Evolutionary conservation across 2,888 invertebrate species (phyloP), one percentile per base, ranked within the genome.

Genomic region (Hyalella azteca): DNA sequence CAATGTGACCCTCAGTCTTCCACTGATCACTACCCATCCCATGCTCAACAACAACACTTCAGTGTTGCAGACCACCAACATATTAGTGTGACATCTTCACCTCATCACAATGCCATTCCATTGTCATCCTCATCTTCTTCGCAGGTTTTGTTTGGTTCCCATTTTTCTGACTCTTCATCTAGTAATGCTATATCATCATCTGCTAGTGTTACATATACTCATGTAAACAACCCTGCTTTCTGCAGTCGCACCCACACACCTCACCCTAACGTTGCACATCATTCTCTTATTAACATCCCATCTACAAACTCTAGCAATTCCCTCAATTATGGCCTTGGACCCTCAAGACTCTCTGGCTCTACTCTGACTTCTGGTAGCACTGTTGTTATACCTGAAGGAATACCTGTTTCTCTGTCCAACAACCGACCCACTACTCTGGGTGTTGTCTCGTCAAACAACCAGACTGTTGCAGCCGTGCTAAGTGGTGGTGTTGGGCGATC

Each of bases 11-110:
- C 66, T 7, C 66, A 32, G 32, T 36, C 32, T 32, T 29, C 66
- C 22, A n/a, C 36, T 15, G 66, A 66, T 66, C 19, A 32, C 36
- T 66, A 15, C 22, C 54, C 54, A 22, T 26, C 54, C 26, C 54
- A 54, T 29, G 26, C 22, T 4, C 54, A n/a, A 22, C 54, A 54
- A 9, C 54, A 49, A 49, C 49, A 49, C 22, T 15, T 54, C 3
- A 54, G 54, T 54, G 54, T 54, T n/a, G 54, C 54, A 11, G 54
- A 54, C 54, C 54, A 66, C 36, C 66, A 66, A 19, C 66, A 36
- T 19, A 36, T 66, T 19, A 66, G 66, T 29, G 66, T 66, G 66
- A 19, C 66, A 13, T 22, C 66, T n/a, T 36, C 32, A 36, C 36
- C 59, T 9, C 66, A 15, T 36, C 66, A 66, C 66, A 32, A 66